Evolutionary conservation across 2,113 vertebrate species (phyloP).

Genomic region (Eublepharis macularius): DNA sequence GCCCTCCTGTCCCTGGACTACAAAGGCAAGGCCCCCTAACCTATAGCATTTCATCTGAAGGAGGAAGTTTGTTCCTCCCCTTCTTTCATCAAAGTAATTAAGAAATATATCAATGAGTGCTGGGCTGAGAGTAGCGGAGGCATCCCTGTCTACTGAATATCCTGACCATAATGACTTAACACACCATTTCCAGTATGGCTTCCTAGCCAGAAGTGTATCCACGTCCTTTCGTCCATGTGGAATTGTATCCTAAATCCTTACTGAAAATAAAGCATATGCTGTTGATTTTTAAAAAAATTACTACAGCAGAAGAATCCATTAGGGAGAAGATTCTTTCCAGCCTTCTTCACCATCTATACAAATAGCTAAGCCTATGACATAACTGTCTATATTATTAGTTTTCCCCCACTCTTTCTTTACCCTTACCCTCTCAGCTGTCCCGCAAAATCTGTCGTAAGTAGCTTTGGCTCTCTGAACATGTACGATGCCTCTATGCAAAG

Average conservation of each 20-base stretch:
- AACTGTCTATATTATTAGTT: background rate
- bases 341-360: background rate
- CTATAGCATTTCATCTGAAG: too few relatives aligned
- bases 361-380: background rate
- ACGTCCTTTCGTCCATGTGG: background rate
- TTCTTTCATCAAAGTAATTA: background rate
- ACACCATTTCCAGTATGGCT: background rate
- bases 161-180: background rate
- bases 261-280: background rate
- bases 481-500: constrained; percentile 16
- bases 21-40: background rate
- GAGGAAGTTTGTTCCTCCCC: background rate
- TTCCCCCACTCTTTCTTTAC: background rate
- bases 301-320: constrained; percentile 4
- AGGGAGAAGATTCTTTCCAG: background rate
- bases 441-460: background rate
- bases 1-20: background rate
- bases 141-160: background rate
- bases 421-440: background rate
- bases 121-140: background rate
- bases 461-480: background rate
- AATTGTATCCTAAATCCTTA: background rate
- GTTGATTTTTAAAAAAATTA: background rate
- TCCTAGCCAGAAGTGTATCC: background rate
- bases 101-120: background rate